phyloP scores from a whole-genome alignment of 2,113 vertebrate species.

The Cochlearius cochlearius region DNA sequence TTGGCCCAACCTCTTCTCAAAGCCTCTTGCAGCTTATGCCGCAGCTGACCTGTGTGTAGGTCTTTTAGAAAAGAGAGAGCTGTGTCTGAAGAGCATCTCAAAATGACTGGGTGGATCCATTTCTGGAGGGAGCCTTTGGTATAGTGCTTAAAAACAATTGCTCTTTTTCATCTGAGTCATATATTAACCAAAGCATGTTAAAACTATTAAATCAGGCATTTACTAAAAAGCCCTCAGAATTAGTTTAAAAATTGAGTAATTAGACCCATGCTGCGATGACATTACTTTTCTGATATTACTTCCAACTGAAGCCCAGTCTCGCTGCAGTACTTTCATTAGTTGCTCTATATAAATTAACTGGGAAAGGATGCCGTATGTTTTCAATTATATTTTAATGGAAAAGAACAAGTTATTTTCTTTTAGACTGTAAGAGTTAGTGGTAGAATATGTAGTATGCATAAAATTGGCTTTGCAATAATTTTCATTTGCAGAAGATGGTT shows the following conservation, averaged over 20 bases:
- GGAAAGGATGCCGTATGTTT: conserved; percentile 42
- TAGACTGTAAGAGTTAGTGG: not conserved
- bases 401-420: conserved; percentile 21
- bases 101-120: not conserved
- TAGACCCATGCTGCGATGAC: conserved; percentile 63
- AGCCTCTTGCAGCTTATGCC: not conserved
- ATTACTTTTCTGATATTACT: conserved; percentile 43
- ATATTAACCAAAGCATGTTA: conserved; percentile 42
- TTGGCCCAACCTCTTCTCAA: not conserved
- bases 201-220: conserved; percentile 49
- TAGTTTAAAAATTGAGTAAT: conserved; percentile 75
- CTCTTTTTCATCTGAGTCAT: conserved; percentile 21
- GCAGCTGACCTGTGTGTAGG: not conserved
- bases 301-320: conserved; percentile 18
- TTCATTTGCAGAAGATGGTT: conserved; percentile 20
- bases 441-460: not conserved
- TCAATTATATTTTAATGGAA: conserved; percentile 66
- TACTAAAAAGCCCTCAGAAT: conserved; percentile 63
- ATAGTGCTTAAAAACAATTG: conserved; percentile 37
- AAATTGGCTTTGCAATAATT: conserved; percentile 23
- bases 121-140: not conserved
- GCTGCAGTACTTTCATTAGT: conserved; percentile 56
- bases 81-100: not conserved
- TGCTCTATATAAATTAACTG: conserved; percentile 47
- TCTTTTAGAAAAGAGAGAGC: not conserved